Conservation (phyloP, 2,888 invertebrate species). For the Microchrysa polita region DNA sequence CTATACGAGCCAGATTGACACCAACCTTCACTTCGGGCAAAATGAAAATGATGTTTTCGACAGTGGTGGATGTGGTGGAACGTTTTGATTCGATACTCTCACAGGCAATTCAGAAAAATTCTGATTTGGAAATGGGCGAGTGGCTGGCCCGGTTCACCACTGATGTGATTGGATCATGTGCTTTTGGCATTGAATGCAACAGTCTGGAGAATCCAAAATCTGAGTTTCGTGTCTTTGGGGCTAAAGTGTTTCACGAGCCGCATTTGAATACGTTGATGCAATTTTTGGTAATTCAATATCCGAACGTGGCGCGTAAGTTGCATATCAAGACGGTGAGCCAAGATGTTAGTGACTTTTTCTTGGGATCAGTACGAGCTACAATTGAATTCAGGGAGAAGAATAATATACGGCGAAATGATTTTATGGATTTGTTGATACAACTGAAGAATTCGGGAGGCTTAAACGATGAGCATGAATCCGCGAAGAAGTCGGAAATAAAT, state of each 20-base stretch:
- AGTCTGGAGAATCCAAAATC: conserved; percentile 62
- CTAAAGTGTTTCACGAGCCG: conserved; percentile 52
- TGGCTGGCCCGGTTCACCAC: conserved; percentile 59
- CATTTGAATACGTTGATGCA: conserved; percentile 53
- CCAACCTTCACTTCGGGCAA: conserved; percentile 57
- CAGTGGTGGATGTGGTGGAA: conserved; percentile 53
- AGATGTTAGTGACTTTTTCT: conserved; percentile 57
- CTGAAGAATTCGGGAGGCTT: conserved; percentile 55
- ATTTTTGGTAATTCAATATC: conserved; percentile 55
- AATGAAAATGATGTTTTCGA: conserved; percentile 64
- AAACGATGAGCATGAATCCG: background rate
- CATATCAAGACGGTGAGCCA: conserved; percentile 52
- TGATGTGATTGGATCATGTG: conserved; percentile 66
- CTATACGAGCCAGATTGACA: conserved; percentile 63
- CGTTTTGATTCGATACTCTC: conserved; percentile 55
- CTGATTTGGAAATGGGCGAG: conserved; percentile 58
- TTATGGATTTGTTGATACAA: conserved; percentile 67
- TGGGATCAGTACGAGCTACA: conserved; percentile 60
- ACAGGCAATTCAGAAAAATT: conserved; percentile 48
- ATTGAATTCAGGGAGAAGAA: conserved; percentile 61
- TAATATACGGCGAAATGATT: conserved; percentile 64
- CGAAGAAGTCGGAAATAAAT: background rate
- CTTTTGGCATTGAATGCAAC: conserved; percentile 66
- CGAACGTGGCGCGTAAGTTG: conserved; percentile 53
- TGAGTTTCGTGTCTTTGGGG: conserved; percentile 57